Percentiles rank a stretch among this genome's conserved stretches.
Evolutionary conservation across 2,797 vertebrate species (phyloP).

Genomic region (Sebastes aleutianus): DNA sequence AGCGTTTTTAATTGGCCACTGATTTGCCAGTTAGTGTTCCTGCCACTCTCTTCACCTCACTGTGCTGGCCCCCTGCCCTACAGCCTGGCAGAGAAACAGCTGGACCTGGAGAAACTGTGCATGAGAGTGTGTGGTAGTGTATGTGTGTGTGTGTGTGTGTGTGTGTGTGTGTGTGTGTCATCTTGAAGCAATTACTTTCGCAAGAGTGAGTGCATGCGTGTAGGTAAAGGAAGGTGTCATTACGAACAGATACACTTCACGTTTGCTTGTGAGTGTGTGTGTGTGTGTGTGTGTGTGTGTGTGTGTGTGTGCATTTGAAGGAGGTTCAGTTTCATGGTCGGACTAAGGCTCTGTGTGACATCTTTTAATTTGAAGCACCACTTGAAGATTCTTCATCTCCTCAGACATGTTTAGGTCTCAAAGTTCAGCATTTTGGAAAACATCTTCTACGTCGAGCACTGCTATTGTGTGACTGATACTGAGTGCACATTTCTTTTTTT

Average conservation of each 20-base stretch:
- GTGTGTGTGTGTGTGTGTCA: slow-evolving; percentile 20
- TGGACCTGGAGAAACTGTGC: slow-evolving; percentile 67
- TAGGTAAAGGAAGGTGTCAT: neutral
- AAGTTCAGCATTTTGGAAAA: neutral
- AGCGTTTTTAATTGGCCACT: slow-evolving; percentile 71
- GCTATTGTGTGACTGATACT: neutral
- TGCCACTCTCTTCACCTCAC: slow-evolving; percentile 69
- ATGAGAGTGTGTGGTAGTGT: neutral
- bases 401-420: neutral
- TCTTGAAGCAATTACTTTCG: slow-evolving; percentile 40
- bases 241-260: neutral
- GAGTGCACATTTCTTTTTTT: neutral
- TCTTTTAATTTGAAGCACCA: neutral
- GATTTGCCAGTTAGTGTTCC: slow-evolving; percentile 72
- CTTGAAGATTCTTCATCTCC: neutral
- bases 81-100: slow-evolving; percentile 68
- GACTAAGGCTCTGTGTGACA: too few species aligned
- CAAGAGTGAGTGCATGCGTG: slow-evolving; percentile 9
- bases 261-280: neutral
- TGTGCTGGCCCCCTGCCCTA: slow-evolving; percentile 61
- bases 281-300: too few species aligned
- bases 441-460: neutral
- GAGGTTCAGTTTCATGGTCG: neutral
- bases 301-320: neutral
- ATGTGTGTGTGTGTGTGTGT: slow-evolving; percentile 3